Conservation (phyloP, 2,888 invertebrate species). For the Helicoverpa assulta region DNA sequence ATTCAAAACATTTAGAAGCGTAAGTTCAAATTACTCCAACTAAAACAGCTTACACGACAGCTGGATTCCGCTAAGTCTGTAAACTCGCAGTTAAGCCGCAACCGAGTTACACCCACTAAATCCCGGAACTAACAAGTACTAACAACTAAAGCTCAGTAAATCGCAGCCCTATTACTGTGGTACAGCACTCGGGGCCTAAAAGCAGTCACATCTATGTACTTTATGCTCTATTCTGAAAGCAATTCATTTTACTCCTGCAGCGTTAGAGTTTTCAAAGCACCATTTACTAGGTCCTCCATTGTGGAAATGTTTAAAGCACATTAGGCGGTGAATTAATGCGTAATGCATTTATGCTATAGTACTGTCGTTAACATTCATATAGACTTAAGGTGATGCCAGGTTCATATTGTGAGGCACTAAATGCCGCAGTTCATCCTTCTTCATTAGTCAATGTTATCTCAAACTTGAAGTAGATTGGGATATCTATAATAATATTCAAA, state of each 20-base stretch:
- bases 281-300: constrained; percentile 31
- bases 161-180: constrained; percentile 36
- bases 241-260: constrained; percentile 56
- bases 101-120: constrained; percentile 17
- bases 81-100: constrained; percentile 22
- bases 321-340: constrained; percentile 27
- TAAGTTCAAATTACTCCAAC: constrained; percentile 11
- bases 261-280: constrained; percentile 38
- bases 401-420: too few species aligned
- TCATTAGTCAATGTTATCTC: too few species aligned
- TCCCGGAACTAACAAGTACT: constrained; percentile 25
- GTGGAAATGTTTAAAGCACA: constrained; percentile 24
- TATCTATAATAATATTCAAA: background rate
- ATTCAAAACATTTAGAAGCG: background rate
- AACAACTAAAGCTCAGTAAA: constrained; percentile 39
- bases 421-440: too few species aligned
- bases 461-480: background rate
- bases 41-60: background rate
- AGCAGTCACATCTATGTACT: constrained; percentile 49
- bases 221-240: constrained; percentile 54
- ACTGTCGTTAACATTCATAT: background rate
- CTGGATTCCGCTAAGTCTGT: constrained; percentile 22
- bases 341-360: constrained; percentile 17
- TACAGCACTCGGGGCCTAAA: constrained; percentile 42
- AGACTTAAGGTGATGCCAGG: background rate